Percentiles rank a stretch among this genome's conserved stretches.
Conservation (phyloP, 53 echinoderm and acorn worm species). For the Hippasteria phrygiana region DNA sequence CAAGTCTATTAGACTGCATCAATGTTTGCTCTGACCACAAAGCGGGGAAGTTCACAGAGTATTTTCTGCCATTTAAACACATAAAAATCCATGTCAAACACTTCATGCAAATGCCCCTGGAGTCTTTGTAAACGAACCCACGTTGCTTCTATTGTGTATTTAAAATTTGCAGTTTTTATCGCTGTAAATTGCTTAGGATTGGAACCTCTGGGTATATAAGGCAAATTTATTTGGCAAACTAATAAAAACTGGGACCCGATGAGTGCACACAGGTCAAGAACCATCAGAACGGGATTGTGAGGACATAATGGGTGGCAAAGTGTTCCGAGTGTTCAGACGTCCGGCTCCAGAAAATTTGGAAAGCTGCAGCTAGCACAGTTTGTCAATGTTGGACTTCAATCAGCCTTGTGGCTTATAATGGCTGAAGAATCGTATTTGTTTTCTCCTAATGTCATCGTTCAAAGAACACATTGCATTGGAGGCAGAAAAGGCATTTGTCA, state of each 20-base stretch:
- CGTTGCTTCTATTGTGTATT: neutral
- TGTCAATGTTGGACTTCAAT: too few species aligned
- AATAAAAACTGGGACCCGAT: neutral
- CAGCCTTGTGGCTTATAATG: too few species aligned
- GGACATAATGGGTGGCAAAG: neutral
- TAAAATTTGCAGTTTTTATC: neutral
- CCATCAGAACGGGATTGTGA: neutral
- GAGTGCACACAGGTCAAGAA: neutral
- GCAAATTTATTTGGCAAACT: neutral
- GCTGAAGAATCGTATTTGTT: too few species aligned
- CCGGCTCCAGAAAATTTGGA: too few species aligned
- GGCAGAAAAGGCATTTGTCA: too few species aligned
- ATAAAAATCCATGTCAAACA: neutral
- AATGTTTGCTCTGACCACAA: constrained; percentile 12
- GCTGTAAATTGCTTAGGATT: neutral
- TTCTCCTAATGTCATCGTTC: too few species aligned
- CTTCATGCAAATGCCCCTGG: neutral
- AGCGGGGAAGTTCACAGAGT: constrained; percentile 11
- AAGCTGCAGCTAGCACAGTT: too few species aligned
- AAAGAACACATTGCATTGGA: too few species aligned
- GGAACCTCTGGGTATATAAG: neutral
- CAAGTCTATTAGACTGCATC: constrained; percentile 13
- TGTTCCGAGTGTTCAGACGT: too few species aligned
- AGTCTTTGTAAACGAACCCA: neutral
- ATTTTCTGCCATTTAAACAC: neutral